Base-by-base conservation (phyloP, 2,888 invertebrate genomes). In the Euplexia lucipara region DNA sequence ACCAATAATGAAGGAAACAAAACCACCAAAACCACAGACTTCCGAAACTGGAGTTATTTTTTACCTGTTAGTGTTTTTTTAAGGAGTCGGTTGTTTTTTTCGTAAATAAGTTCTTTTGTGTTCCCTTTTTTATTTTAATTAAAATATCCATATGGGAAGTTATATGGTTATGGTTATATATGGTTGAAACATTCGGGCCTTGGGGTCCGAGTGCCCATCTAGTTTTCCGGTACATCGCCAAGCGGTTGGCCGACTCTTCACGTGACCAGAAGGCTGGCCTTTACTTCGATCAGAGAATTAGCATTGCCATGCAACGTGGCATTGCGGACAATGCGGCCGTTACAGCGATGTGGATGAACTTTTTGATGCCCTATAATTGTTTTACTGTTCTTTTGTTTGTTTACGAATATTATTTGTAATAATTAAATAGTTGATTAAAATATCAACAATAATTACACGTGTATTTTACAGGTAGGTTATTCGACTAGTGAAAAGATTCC, bases 401-500 rank as follows among this genome's bases (percentile, higher is more conserved):
- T 3, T 5, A 26, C 5, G 26, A 26, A 5, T 26, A 26, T 26
- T 26, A n/a, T n/a, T 26, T 26, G 5, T 26, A 26, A 26, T 26
- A 26, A 26, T 26, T 26, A 3, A 3, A 26, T 26, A 3, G 26
- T 26, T 26, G 5, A 26, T 26, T 2, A 26, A 26, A 26, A 26
- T 26, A 5, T 5, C 26, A 52, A 16, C n/a, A 4, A 9, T 41
- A 26, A 5, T 5, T 3, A 10, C 20, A 12, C 7, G 30, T 39
- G 8, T 39, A 63, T 37, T 45, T 10, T 7, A n/a, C n/a, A 7
- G 6, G 47, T n/a, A 52, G 47, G 18, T 51, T 52, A 49, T 39
- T 52, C 22, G 1, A 16, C 32, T 26, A n/a, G n/a, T 35, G 16
- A 45, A 44, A 7, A 39, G 22, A 56, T 51, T 12, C 41, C 20